phyloP scores from a whole-genome alignment of 2,797 vertebrate species.

The Channallabes apus region DNA sequence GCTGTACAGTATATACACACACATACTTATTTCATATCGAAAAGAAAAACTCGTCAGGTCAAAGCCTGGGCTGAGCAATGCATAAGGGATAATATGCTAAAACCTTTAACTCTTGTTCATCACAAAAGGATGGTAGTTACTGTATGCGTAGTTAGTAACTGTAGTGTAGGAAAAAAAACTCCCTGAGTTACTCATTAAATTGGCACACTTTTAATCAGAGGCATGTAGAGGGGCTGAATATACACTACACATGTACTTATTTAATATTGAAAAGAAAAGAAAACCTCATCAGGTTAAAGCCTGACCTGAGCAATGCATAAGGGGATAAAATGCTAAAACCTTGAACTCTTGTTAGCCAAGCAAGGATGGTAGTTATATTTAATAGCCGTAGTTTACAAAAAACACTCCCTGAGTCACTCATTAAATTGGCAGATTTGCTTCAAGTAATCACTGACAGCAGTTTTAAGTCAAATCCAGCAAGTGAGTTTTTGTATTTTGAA shows the following conservation, averaged over 20 bases:
- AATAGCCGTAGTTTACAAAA: not conserved
- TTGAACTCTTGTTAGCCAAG: slow-evolving; percentile 16
- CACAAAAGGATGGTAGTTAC: not conserved
- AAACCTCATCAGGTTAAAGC: slow-evolving; percentile 14
- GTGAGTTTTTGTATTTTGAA: slow-evolving; percentile 40
- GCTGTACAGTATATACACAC: slow-evolving; percentile 16
- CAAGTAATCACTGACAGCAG: not conserved
- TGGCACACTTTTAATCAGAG: not conserved
- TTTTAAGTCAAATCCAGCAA: slow-evolving; percentile 22
- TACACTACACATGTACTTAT: not conserved
- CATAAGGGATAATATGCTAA: slow-evolving; percentile 13
- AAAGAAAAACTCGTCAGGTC: not conserved
- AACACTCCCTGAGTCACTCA: not conserved
- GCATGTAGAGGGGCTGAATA: not conserved
- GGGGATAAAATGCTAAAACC: slow-evolving; percentile 2
- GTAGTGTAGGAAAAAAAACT: too few relatives aligned
- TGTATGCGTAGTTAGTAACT: too few relatives aligned
- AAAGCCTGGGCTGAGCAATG: slow-evolving; percentile 13
- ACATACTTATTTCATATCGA: not conserved
- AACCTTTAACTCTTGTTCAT: slow-evolving; percentile 23
- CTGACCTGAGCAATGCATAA: slow-evolving; percentile 18
- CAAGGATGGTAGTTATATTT: not conserved
- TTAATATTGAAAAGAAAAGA: slow-evolving; percentile 3
- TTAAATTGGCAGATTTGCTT: slow-evolving; percentile 22
- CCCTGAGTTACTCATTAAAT: too few relatives aligned